Conservation (phyloP, 2,888 invertebrate species). For the Nasonovia ribisnigri region DNA sequence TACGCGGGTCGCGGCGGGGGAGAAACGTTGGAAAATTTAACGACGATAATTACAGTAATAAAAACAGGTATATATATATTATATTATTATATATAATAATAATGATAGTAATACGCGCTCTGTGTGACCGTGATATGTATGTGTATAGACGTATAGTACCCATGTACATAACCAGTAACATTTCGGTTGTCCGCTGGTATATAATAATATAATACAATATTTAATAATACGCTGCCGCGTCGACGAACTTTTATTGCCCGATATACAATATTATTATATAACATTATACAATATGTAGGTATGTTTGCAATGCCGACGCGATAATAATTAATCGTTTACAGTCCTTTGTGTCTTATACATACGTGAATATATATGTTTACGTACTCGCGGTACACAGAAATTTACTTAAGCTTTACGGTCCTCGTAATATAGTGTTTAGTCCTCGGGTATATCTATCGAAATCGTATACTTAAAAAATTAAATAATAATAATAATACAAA, state of each 20-base stretch:
- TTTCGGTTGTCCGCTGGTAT: slow-evolving; percentile 40
- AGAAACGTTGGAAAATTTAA: slow-evolving; percentile 32
- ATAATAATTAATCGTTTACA: slow-evolving; percentile 56
- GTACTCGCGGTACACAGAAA: slow-evolving; percentile 18
- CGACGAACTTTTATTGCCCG: slow-evolving; percentile 48
- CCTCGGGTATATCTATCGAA: background rate
- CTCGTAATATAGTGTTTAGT: background rate
- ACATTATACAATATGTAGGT: background rate
- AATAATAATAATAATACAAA: background rate
- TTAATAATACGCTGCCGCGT: background rate
- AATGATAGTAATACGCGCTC: background rate
- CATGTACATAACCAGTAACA: background rate
- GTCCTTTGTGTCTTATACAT: slow-evolving; percentile 26
- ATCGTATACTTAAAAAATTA: background rate
- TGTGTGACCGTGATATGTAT: background rate
- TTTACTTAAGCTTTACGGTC: slow-evolving; percentile 52
- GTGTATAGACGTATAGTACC: background rate
- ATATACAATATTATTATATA: background rate
- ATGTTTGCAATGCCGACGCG: slow-evolving; percentile 3
- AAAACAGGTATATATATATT: background rate
- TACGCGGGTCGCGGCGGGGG: background rate
- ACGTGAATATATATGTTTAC: background rate
- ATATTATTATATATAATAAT: background rate
- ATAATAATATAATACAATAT: slow-evolving; percentile 17
- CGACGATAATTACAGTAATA: slow-evolving; percentile 46